phyloP scores from a whole-genome alignment of 2,113 vertebrate species.

The Condylura cristata region DNA sequence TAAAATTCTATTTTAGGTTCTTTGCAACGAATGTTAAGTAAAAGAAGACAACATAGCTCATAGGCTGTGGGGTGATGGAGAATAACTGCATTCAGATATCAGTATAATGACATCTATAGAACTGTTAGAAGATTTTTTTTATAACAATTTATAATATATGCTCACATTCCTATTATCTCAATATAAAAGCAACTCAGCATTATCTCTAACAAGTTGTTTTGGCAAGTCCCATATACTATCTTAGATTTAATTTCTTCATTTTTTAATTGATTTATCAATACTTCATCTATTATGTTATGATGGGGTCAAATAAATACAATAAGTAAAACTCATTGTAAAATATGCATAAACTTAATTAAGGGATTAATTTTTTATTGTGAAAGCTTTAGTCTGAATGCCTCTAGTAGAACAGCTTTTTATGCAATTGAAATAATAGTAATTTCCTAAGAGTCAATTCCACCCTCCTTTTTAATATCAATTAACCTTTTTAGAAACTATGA shows the following conservation, averaged over 20 bases:
- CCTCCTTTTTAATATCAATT: background rate
- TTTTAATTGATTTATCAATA: background rate
- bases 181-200: background rate
- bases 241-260: background rate
- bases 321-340: background rate
- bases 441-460: background rate
- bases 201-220: background rate
- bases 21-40: background rate
- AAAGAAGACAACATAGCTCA: background rate
- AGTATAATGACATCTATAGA: background rate
- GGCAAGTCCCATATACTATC: background rate
- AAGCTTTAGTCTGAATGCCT: background rate
- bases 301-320: background rate
- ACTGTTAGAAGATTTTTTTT: background rate
- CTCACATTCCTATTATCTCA: background rate
- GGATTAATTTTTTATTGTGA: constrained; percentile 39
- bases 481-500: background rate
- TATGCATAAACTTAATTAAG: background rate
- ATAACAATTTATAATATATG: background rate
- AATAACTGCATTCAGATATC: background rate
- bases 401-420: background rate
- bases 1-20: background rate
- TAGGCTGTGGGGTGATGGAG: background rate
- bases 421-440: background rate
- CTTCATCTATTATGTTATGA: background rate